Evolutionary conservation across 2,888 invertebrate genomes (phyloP).

Genomic region (Drosophila merina): DNA sequence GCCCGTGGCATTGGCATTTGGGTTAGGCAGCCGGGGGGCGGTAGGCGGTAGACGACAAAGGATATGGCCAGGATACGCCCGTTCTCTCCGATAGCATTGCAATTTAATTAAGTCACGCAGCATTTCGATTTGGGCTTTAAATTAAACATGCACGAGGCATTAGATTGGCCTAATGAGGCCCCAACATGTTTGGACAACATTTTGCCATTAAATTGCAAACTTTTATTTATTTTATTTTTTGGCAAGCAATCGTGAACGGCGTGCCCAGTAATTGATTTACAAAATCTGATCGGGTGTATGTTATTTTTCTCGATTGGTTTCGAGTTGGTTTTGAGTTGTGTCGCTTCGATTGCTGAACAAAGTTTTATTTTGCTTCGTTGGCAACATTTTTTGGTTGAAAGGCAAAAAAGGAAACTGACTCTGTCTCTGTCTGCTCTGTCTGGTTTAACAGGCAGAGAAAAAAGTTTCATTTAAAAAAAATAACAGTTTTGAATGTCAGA

Average conservation of each 20-base stretch:
- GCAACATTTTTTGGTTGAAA: background rate
- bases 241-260: conserved; percentile 22
- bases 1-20: conserved; percentile 11
- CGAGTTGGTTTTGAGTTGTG: background rate
- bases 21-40: background rate
- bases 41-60: background rate
- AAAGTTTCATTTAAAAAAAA: background rate
- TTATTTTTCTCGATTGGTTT: conserved; percentile 11
- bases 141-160: conserved; percentile 51
- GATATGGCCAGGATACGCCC: background rate
- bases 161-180: conserved; percentile 45
- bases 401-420: background rate
- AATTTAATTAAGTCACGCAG: conserved; percentile 79
- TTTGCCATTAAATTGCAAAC: conserved; percentile 35
- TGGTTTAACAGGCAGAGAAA: background rate
- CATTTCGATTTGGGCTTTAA: conserved; percentile 70
- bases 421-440: background rate
- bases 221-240: conserved; percentile 9
- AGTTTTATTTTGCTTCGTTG: conserved; percentile 1
- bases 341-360: conserved; percentile 2
- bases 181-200: conserved; percentile 25
- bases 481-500: background rate
- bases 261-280: conserved; percentile 22
- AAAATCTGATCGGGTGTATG: conserved; percentile 4
- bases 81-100: conserved; percentile 45